Conservation (phyloP, 2,113 vertebrate species). For the Ranitomeya imitator region DNA sequence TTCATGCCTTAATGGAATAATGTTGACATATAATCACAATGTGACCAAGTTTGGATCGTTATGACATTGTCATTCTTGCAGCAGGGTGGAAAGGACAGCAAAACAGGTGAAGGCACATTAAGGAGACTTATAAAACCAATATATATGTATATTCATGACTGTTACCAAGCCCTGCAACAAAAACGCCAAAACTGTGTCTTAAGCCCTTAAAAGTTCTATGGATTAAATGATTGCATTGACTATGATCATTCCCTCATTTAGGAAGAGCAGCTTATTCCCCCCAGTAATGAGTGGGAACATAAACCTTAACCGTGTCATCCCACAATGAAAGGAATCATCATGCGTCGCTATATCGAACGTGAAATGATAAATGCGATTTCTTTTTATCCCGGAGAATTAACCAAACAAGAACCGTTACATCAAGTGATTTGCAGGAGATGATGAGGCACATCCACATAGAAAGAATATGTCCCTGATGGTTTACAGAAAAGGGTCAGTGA, state of each 20-base stretch:
- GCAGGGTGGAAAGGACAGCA: not conserved
- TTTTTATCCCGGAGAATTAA: not conserved
- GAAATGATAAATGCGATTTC: not conserved
- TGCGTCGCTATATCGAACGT: not conserved
- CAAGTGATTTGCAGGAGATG: not conserved
- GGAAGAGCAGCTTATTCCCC: not conserved
- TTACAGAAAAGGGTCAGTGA: not conserved
- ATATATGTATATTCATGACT: not conserved
- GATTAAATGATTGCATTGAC: not conserved
- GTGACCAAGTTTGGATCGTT: not conserved
- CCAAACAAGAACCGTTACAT: not conserved
- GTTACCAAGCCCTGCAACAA: not conserved
- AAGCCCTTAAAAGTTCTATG: not conserved
- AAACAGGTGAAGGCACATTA: conserved; percentile 38
- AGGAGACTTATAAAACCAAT: not conserved
- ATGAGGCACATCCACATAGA: conserved; percentile 39
- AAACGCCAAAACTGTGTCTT: not conserved
- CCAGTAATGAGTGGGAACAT: not conserved
- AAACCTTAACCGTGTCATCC: not conserved
- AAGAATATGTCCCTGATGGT: conserved; percentile 15
- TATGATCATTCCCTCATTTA: not conserved
- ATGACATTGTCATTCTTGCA: not conserved
- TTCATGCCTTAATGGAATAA: not conserved
- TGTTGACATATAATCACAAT: not conserved
- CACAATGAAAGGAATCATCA: not conserved